These are phyloP conservation scores for Pterostichus madidus DNA, from an alignment of 2,888 invertebrate genomes.

Conservation along the genomic window DNA sequence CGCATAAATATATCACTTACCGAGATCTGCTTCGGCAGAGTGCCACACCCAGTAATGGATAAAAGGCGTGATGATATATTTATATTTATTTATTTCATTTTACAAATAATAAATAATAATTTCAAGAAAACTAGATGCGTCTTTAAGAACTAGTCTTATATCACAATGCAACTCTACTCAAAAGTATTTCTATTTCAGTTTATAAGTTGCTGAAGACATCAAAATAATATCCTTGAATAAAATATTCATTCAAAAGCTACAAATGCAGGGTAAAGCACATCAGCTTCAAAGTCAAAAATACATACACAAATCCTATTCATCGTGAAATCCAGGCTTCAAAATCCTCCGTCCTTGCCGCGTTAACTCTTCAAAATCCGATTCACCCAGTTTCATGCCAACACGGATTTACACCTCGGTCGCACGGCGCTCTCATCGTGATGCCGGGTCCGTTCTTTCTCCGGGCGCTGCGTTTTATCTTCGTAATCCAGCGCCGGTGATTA, in stretches of 20 bases:
- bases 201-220: not conserved
- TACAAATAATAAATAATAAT: too few species aligned
- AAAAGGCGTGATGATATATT: too few species aligned
- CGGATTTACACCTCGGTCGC: constrained; percentile 26
- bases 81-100: too few species aligned
- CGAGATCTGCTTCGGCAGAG: too few species aligned
- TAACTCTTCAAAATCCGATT: constrained; percentile 46
- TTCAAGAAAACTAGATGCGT: too few species aligned
- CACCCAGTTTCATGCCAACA: not conserved
- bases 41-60: too few species aligned
- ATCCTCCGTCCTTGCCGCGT: constrained; percentile 5
- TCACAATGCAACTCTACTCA: too few species aligned
- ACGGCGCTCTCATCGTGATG: constrained; percentile 6
- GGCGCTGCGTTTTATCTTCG: constrained; percentile 24
- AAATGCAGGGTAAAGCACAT: not conserved
- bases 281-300: constrained; percentile 6
- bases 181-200: not conserved
- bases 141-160: too few species aligned
- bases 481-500: constrained; percentile 10
- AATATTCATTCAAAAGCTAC: not conserved
- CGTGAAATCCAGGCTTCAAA: constrained; percentile 5
- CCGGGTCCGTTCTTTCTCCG: constrained; percentile 17
- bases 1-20: too few species aligned
- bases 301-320: constrained; percentile 15
- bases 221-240: not conserved